Conservation (phyloP, 2,797 vertebrate species). For the Gila robusta region DNA sequence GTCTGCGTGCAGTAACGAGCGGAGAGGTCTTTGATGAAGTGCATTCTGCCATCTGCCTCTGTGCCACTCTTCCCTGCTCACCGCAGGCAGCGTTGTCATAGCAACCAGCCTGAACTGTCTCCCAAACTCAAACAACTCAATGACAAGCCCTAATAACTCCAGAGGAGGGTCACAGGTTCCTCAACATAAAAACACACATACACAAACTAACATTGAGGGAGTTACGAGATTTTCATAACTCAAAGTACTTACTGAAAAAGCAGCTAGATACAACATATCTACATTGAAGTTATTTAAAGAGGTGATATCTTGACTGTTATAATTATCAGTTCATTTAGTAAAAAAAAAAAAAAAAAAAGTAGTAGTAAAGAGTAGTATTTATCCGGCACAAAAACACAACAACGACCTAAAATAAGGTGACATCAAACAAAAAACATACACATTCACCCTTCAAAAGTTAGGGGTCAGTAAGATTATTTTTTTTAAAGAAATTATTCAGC, state of each 20-base stretch:
- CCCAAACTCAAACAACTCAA: slow-evolving; percentile 40
- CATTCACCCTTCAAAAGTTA: neutral
- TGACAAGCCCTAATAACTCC: slow-evolving; percentile 34
- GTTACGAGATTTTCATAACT: neutral
- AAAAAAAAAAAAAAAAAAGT: neutral
- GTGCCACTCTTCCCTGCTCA: slow-evolving; percentile 49
- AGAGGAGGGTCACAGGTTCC: slow-evolving; percentile 12
- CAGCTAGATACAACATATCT: neutral
- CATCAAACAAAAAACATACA: neutral
- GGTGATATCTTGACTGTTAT: neutral
- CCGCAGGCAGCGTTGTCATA: slow-evolving; percentile 57
- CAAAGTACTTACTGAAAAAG: neutral
- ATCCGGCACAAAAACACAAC: neutral
- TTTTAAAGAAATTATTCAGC: neutral
- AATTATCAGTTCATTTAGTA: neutral
- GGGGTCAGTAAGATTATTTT: neutral
- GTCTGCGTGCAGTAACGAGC: slow-evolving; percentile 59
- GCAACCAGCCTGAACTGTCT: slow-evolving; percentile 53
- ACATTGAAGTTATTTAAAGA: neutral
- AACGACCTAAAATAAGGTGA: neutral
- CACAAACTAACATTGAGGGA: neutral
- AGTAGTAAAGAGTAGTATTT: too few relatives aligned
- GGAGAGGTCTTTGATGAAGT: slow-evolving; percentile 61
- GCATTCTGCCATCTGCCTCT: slow-evolving; percentile 61
- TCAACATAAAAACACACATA: neutral